phyloP scores from a whole-genome alignment of 2,888 invertebrate genomes.

The Phaedon cochleariae region DNA sequence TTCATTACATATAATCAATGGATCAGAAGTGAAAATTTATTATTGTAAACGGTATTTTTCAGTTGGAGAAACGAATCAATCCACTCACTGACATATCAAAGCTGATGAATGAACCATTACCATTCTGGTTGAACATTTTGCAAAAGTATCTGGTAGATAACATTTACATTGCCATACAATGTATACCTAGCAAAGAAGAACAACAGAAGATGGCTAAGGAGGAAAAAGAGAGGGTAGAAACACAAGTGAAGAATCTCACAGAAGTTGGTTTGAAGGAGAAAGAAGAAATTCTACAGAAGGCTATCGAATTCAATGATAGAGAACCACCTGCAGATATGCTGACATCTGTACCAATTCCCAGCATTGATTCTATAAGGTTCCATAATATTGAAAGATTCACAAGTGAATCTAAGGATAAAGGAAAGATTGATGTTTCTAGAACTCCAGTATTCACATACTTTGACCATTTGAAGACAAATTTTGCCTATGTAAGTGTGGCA shows the following conservation, averaged over 20 bases:
- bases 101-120: slow-evolving; percentile 68
- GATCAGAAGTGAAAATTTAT: too few relatives aligned
- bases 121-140: slow-evolving; percentile 79
- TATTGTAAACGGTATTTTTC: slow-evolving; percentile 37
- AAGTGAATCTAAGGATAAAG: slow-evolving; percentile 59
- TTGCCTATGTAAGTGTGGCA: slow-evolving; percentile 76
- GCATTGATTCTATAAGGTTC: slow-evolving; percentile 76
- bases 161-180: slow-evolving; percentile 70
- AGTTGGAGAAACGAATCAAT: slow-evolving; percentile 77
- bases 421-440: slow-evolving; percentile 67
- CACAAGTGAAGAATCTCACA: slow-evolving; percentile 73
- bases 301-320: slow-evolving; percentile 79
- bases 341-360: slow-evolving; percentile 78
- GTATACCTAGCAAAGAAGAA: slow-evolving; percentile 71
- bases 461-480: slow-evolving; percentile 83
- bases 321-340: slow-evolving; percentile 77
- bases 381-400: slow-evolving; percentile 65
- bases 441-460: slow-evolving; percentile 80
- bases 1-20: neutral
- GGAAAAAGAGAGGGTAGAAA: slow-evolving; percentile 76
- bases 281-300: slow-evolving; percentile 69
- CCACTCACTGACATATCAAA: slow-evolving; percentile 70
- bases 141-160: slow-evolving; percentile 73
- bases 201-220: slow-evolving; percentile 73
- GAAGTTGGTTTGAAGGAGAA: slow-evolving; percentile 72